phyloP scores from a whole-genome alignment of 2,797 vertebrate species.

The Taeniopygia guttata region DNA sequence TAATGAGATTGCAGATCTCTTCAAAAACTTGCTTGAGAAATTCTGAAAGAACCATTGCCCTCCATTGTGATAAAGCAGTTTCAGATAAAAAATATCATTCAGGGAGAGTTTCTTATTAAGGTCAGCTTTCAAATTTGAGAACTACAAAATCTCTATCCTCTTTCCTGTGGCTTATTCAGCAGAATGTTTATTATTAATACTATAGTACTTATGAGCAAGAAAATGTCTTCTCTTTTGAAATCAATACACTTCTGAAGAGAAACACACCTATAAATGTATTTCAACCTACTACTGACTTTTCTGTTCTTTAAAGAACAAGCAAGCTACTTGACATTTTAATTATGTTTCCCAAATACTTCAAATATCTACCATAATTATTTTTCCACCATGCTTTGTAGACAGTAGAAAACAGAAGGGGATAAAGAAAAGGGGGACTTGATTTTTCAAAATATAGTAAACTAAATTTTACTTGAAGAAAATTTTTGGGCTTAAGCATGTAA shows the following conservation, averaged over 20 bases:
- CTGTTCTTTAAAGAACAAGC: not conserved
- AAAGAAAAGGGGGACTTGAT: not conserved
- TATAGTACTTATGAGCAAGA: not conserved
- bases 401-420: not conserved
- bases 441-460: not conserved
- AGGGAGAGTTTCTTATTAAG: not conserved
- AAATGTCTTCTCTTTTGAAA: not conserved
- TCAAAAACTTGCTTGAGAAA: not conserved
- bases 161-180: not conserved
- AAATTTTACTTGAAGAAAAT: not conserved
- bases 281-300: not conserved
- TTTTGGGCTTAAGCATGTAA: not conserved
- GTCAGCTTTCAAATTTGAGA: slow-evolving; percentile 6
- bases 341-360: not conserved
- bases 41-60: not conserved
- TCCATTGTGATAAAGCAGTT: not conserved
- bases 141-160: not conserved
- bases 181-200: not conserved
- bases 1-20: not conserved
- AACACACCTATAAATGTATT: not conserved
- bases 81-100: not conserved
- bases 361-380: not conserved
- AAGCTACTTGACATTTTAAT: not conserved
- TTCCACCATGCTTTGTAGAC: not conserved
- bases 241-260: not conserved